Conservation (phyloP, 2,797 vertebrate species). For the Chelon auratus region DNA sequence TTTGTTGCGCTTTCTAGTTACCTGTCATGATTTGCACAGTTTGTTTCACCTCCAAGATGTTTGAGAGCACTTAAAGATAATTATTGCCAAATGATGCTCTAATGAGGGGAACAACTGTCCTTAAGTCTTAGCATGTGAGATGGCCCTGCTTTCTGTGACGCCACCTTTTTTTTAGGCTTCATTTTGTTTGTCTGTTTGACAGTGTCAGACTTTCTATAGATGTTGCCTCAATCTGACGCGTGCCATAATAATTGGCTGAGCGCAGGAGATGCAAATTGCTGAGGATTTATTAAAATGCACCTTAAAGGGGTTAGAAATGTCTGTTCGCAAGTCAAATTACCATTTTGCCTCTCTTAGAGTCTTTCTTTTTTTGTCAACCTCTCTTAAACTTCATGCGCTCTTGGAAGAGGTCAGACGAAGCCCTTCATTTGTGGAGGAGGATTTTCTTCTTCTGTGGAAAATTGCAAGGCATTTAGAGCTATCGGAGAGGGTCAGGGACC, state of each 20-base stretch:
- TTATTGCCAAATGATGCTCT: slow-evolving; percentile 82
- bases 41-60: slow-evolving; percentile 75
- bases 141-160: slow-evolving; percentile 61
- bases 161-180: slow-evolving; percentile 60
- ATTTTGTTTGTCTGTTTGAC: slow-evolving; percentile 76
- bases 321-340: slow-evolving; percentile 85
- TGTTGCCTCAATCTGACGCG: slow-evolving; percentile 74
- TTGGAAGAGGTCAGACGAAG: slow-evolving; percentile 83
- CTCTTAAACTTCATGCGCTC: slow-evolving; percentile 83
- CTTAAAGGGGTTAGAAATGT: slow-evolving; percentile 85
- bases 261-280: slow-evolving; percentile 84
- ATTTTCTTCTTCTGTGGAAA: slow-evolving; percentile 81
- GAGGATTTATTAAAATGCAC: slow-evolving; percentile 85
- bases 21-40: slow-evolving; percentile 73
- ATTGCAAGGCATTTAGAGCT: slow-evolving; percentile 84
- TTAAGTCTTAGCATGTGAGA: slow-evolving; percentile 64
- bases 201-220: slow-evolving; percentile 78
- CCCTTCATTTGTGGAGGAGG: slow-evolving; percentile 83
- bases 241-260: slow-evolving; percentile 82
- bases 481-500: slow-evolving; percentile 85
- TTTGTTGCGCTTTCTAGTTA: slow-evolving; percentile 61
- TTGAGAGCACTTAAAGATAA: slow-evolving; percentile 85
- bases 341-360: slow-evolving; percentile 79
- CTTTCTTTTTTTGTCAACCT: slow-evolving; percentile 77
- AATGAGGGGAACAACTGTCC: slow-evolving; percentile 77